Evolutionary conservation across 2,113 vertebrate species (phyloP), one percentile per base, ranked within the genome.

Genomic region (Pogonocichla stellata): DNA sequence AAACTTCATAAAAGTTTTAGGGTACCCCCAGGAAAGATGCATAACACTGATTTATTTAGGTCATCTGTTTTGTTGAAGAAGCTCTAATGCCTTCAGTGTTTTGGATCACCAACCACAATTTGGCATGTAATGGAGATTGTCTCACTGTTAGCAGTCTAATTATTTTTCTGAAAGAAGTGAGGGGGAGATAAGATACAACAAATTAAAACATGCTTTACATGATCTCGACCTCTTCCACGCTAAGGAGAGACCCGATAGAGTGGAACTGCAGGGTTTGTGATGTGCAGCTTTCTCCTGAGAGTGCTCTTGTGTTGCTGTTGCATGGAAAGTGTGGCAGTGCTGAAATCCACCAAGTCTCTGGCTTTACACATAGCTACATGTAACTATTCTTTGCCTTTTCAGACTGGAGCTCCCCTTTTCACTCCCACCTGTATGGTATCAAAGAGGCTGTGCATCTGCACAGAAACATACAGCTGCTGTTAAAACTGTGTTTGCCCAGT

Each of bases 61-160:
- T 80, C 25, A 58, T 57, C 13, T 0, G 0, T 80, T 88, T 81
- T 17, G 6, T 26, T 70, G 62, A 85, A 81, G 54, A 84, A 87
- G 11, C 23, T 75, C 25, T 86, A 56, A 31, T n/a, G 57, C 42
- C 38, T 61, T 79, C 50, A 54, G 2, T 2, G 2, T 85, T 84
- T 71, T 74, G 45, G 40, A 89, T 75, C 61, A 71, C n/a, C 25
- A 65, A 0, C 45, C 50, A 58, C 74, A 66, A 25, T 75, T 81
- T 72, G 61, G 48, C 7, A 0, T 88, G 29, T 80, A 60, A 64
- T 43, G 69, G 40, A 79, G 65, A 71, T 43, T 42, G 38, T 51
- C 45, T 85, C 53, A 29, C 57, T 69, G 57, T 65, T 95, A 82
- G 73, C 12, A 8, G 28, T 45, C 48, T 90, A 81, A 90, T 88